Evolutionary conservation across 2,113 vertebrate genomes (phyloP).

Genomic region (Psilopsiagon aymara): DNA sequence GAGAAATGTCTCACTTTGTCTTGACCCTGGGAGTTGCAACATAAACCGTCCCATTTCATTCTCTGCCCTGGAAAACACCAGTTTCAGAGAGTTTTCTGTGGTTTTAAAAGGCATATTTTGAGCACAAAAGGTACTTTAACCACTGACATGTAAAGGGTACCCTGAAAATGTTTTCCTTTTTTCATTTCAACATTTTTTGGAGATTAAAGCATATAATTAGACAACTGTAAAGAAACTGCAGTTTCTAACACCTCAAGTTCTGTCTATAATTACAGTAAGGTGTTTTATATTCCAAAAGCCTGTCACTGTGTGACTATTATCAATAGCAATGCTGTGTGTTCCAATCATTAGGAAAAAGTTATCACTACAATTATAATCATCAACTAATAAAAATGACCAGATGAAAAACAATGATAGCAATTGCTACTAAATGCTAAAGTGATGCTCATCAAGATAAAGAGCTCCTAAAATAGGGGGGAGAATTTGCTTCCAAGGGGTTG

Average conservation of each 20-base stretch:
- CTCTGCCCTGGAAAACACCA: accelerated
- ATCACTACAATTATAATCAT: neutral
- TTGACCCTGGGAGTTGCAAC: accelerated
- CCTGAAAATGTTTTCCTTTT: neutral
- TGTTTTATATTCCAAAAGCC: neutral
- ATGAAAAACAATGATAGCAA: neutral
- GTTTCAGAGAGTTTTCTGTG: neutral
- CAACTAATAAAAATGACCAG: neutral
- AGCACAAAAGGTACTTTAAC: neutral
- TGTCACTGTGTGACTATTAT: neutral
- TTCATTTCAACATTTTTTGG: neutral
- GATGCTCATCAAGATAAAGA: neutral
- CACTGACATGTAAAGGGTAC: neutral
- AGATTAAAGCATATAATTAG: neutral
- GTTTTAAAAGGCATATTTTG: neutral
- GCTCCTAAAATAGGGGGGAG: neutral
- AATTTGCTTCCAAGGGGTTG: neutral
- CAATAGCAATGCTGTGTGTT: neutral
- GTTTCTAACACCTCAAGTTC: neutral
- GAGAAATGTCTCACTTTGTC: neutral
- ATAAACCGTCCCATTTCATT: neutral
- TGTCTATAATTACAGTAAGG: neutral
- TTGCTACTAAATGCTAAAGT: neutral
- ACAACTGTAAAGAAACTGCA: neutral
- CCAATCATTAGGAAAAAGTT: neutral